Evolutionary conservation across 2,113 vertebrate species (phyloP).

Genomic region (Bujurquina vittata): DNA sequence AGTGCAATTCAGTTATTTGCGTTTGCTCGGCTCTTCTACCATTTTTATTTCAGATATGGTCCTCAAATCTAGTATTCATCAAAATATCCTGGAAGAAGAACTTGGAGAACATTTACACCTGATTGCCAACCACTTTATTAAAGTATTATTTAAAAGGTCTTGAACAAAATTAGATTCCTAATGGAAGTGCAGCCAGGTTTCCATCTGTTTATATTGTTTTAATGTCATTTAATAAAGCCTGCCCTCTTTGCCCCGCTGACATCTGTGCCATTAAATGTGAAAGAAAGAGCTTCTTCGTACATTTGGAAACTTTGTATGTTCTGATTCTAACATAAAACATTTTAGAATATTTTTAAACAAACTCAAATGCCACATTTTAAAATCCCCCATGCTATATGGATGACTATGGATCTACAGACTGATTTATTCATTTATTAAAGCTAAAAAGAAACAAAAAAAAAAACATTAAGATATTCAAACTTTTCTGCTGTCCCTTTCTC

Average conservation of each 20-base stretch:
- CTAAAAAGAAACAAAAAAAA: background rate
- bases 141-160: constrained; percentile 19
- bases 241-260: constrained; percentile 22
- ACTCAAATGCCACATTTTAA: background rate
- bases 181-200: constrained; percentile 14
- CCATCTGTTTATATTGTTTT: constrained; percentile 36
- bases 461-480: background rate
- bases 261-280: constrained; percentile 34
- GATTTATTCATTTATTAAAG: background rate
- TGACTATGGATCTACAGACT: background rate
- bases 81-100: background rate
- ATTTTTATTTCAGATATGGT: background rate
- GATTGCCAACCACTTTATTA: background rate
- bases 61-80: background rate
- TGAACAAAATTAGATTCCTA: constrained; percentile 3
- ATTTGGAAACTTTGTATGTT: background rate
- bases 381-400: background rate
- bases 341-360: background rate
- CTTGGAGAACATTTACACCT: background rate
- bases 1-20: background rate
- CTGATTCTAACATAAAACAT: constrained; percentile 3
- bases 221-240: constrained; percentile 28
- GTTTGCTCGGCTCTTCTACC: background rate
- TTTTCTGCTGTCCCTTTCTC: background rate
- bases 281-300: constrained; percentile 21